Evolutionary conservation across 2,888 invertebrate genomes (phyloP).

Genomic region (Alloplasta piceator): DNA sequence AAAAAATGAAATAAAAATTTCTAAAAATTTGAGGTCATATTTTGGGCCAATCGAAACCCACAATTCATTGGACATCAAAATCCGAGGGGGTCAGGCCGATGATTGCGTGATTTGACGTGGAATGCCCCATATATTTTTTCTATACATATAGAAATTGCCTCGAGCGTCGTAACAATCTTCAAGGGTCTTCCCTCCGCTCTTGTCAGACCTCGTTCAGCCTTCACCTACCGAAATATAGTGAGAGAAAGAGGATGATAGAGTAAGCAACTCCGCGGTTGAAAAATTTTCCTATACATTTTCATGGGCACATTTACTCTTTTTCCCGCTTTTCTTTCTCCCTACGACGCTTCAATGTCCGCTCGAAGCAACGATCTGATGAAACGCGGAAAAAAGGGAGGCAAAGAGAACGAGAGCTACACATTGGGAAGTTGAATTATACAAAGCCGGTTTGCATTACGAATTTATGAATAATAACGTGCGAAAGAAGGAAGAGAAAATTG

Average conservation of each 20-base stretch:
- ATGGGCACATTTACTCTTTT: conserved; percentile 28
- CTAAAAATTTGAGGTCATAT: no score
- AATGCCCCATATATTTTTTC: conserved; percentile 16
- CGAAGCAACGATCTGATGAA: not conserved
- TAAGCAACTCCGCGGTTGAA: conserved; percentile 33
- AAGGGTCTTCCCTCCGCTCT: conserved; percentile 15
- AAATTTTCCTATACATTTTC: conserved; percentile 43
- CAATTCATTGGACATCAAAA: no score
- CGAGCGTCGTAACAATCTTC: conserved; percentile 58
- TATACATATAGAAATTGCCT: conserved; percentile 41
- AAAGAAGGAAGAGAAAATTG: not conserved
- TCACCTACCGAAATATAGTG: conserved; percentile 36
- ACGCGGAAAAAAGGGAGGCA: not conserved
- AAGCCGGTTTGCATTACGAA: not conserved
- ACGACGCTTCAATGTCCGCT: conserved; percentile 9
- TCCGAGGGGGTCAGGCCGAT: no score
- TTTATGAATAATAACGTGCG: not conserved
- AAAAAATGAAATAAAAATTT: no score
- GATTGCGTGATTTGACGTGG: no score
- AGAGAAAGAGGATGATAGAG: conserved; percentile 13
- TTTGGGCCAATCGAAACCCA: no score
- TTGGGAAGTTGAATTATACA: conserved; percentile 21
- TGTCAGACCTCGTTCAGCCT: conserved; percentile 31
- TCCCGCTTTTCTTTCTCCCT: conserved; percentile 1
- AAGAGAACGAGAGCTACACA: not conserved